These are phyloP conservation scores for Trachelus troglodyta DNA, from an alignment of 2,888 invertebrate species.

Conservation along the genomic window DNA sequence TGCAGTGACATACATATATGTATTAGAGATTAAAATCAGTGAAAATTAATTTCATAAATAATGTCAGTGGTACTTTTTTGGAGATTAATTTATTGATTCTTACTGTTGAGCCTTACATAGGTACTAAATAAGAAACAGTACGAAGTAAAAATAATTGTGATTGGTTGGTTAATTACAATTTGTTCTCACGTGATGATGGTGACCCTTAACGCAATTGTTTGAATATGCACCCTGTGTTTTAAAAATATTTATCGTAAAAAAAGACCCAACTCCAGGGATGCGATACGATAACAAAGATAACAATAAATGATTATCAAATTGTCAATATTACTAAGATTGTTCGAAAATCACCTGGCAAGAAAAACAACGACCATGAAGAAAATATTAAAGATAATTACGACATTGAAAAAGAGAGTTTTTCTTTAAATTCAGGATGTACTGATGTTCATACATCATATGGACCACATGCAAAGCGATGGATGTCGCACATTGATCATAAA, in stretches of 20 bases:
- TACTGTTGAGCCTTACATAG: not conserved
- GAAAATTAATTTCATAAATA: not conserved
- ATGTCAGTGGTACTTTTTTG: not conserved
- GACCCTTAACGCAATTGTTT: not conserved
- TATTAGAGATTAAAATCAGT: not conserved
- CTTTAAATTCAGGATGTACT: too few relatives aligned
- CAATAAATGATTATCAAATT: too few relatives aligned
- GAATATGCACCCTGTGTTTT: not conserved
- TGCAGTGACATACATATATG: too few relatives aligned
- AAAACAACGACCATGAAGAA: too few relatives aligned
- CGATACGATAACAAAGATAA: too few relatives aligned
- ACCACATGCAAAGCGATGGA: not conserved
- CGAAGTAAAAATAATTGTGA: not conserved
- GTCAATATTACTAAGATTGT: too few relatives aligned
- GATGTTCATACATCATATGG: too few relatives aligned
- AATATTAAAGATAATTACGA: too few relatives aligned
- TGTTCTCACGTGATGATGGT: not conserved
- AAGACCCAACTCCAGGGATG: not conserved
- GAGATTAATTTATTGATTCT: not conserved
- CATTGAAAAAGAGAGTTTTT: too few relatives aligned
- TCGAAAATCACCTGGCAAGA: too few relatives aligned
- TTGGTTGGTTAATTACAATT: not conserved
- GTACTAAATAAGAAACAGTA: not conserved
- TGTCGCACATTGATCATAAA: not conserved
- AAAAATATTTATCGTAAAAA: not conserved